These are phyloP conservation scores for Hydrolagus colliei DNA, from an alignment of 2,797 vertebrate genomes.

Conservation along the genomic window DNA sequence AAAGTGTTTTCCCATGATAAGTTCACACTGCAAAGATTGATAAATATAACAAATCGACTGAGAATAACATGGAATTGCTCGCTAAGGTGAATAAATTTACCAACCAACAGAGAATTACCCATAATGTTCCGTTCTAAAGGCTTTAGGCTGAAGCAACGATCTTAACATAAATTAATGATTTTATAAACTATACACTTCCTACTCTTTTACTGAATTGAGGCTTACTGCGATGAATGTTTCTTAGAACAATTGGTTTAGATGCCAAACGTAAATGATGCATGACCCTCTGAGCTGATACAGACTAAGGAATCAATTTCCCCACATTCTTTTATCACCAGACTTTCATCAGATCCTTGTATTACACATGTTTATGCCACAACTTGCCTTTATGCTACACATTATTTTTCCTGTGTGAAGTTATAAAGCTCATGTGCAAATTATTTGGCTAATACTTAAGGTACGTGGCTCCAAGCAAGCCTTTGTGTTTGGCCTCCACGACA, in stretches of 20 bases:
- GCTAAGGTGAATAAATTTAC: no score
- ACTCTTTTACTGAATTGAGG: not conserved
- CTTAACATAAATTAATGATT: not conserved
- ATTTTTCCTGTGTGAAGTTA: not conserved
- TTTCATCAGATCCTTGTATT: not conserved
- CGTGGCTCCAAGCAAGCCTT: not conserved
- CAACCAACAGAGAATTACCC: no score
- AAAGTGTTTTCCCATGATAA: no score
- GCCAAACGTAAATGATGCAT: conserved; percentile 22
- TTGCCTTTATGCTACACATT: not conserved
- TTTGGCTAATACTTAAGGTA: not conserved
- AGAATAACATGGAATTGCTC: no score
- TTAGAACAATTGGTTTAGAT: conserved; percentile 25
- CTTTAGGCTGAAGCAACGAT: not conserved
- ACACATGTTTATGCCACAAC: not conserved
- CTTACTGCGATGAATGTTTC: not conserved
- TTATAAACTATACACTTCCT: not conserved
- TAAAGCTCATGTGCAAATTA: not conserved
- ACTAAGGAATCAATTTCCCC: not conserved
- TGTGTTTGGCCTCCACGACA: not conserved
- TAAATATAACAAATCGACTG: no score
- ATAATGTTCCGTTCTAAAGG: not conserved
- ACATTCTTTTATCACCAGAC: not conserved
- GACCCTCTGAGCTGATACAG: conserved; percentile 25
- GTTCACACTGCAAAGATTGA: no score